Percentiles rank a stretch among this genome's conserved stretches.
phyloP scores from a whole-genome alignment of 2,113 vertebrate genomes.

The Ameiurus melas region DNA sequence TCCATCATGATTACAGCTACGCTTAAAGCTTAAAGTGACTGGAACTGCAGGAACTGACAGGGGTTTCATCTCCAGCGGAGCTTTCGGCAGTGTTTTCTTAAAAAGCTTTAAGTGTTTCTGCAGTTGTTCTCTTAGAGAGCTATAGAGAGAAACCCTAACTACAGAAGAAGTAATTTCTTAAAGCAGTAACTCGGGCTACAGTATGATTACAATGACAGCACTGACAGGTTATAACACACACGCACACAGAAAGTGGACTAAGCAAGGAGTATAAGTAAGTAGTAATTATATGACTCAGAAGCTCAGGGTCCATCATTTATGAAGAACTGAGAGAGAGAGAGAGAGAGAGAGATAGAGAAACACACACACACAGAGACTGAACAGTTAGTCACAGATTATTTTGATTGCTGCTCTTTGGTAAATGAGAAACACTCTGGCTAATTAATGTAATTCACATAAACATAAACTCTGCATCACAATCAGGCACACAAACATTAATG shows the following conservation, averaged over 20 bases:
- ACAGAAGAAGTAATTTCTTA: not conserved
- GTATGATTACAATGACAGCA: not conserved
- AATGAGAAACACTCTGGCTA: not conserved
- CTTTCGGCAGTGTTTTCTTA: not conserved
- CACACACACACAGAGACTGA: not conserved
- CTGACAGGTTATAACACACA: not conserved
- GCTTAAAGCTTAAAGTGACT: not conserved
- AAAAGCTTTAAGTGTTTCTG: not conserved
- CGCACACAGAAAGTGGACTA: not conserved
- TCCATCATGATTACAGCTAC: not conserved
- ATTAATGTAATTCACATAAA: not conserved
- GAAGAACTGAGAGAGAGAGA: not conserved
- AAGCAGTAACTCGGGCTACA: not conserved
- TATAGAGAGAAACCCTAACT: not conserved
- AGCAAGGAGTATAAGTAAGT: not conserved
- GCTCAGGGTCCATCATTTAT: not conserved
- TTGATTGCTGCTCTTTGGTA: not conserved
- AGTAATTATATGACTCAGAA: constrained; percentile 40
- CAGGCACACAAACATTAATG: not conserved
- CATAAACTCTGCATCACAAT: not conserved
- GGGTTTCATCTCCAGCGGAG: not conserved
- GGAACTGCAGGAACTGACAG: not conserved
- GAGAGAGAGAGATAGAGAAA: not conserved
- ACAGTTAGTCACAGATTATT: not conserved
- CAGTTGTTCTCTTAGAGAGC: not conserved